Evolutionary conservation across 1,140 invertebrate genomes (phyloP), one percentile per base, ranked within the genome.

Genomic region (Mycetomoellerius zeteki): DNA sequence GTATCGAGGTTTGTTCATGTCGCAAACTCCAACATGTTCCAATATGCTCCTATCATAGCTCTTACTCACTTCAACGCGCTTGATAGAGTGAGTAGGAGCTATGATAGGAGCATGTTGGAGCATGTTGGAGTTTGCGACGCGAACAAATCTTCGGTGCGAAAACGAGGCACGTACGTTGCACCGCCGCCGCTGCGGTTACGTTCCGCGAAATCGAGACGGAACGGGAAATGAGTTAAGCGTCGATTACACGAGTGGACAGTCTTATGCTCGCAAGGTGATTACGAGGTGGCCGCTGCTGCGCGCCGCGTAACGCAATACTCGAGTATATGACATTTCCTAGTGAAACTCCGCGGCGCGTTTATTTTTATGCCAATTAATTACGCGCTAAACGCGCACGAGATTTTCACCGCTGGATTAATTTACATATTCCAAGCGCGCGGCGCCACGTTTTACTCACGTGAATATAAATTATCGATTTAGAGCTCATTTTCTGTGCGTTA

Each of bases 151-250:
- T n/a, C n/a, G n/a, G n/a, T 7, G 78, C 47, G 56, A 75, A 56
- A 86, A 77, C 75, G 62, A 58, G 73, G 33, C n/a, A 24, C n/a
- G 67, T 16, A 56, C 47, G 60, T 50, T 73, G 65, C 84, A 62
- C 50, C 75, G 60, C 60, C 30, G 33, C 37, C 64, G 37, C n/a
- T n/a, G n/a, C n/a, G n/a, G 64, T 50, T 27, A 43, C 50, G 65
- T 90, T 90, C 85, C 58, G 60, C 80, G 89, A 86, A 90, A 90
- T 90, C 88, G 86, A 90, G 80, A 90, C 86, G 89, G 88, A 89
- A 87, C 88, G 73, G 87, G 88, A 90, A 90, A 90, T 52, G 80
- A 87, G 72, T 60, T 81, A 80, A 54, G 64, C 56, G 71, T 69
- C 47, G 43, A 58, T 52, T 69, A 58, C 72, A 80, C 77, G 65